Percentiles rank a stretch among this genome's conserved stretches.
phyloP scores from a whole-genome alignment of 2,888 invertebrate genomes.

The Ceraclea dissimilis region DNA sequence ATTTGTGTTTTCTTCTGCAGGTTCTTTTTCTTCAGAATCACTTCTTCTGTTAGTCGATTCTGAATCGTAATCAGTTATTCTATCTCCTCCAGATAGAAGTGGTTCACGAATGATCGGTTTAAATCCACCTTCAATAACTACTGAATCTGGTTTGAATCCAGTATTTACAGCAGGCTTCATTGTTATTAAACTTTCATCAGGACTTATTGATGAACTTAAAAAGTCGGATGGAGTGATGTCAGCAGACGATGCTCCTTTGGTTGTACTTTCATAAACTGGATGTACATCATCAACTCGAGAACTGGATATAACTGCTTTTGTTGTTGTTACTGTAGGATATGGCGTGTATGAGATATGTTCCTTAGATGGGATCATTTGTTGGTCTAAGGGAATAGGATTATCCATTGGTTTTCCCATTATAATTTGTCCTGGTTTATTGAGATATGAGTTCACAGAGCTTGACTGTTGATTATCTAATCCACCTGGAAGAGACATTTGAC shows the following conservation, averaged over 20 bases:
- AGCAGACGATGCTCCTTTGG: slow-evolving; percentile 25
- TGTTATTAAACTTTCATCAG: slow-evolving; percentile 31
- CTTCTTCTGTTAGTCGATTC: slow-evolving; percentile 45
- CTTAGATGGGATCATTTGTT: slow-evolving; percentile 42
- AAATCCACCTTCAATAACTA: slow-evolving; percentile 78
- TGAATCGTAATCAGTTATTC: slow-evolving; percentile 37
- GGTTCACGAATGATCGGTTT: slow-evolving; percentile 64
- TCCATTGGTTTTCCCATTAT: slow-evolving; percentile 47
- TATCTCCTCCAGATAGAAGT: slow-evolving; percentile 45
- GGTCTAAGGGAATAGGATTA: slow-evolving; percentile 46
- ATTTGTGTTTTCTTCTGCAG: slow-evolving; percentile 43
- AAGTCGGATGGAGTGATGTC: slow-evolving; percentile 42
- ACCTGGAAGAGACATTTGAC: slow-evolving; percentile 42
- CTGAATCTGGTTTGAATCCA: slow-evolving; percentile 72
- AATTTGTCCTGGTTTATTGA: slow-evolving; percentile 41
- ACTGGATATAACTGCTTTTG: slow-evolving; percentile 20
- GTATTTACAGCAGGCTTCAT: slow-evolving; percentile 59
- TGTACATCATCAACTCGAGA: slow-evolving; percentile 21
- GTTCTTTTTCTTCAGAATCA: slow-evolving; percentile 40
- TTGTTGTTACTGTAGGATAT: slow-evolving; percentile 14
- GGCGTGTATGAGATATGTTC: slow-evolving; percentile 31
- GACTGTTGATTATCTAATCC: slow-evolving; percentile 37
- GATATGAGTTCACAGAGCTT: slow-evolving; percentile 31
- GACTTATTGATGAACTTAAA: slow-evolving; percentile 28
- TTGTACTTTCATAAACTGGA: slow-evolving; percentile 19